Evolutionary conservation across 2,888 invertebrate genomes (phyloP), one percentile per base, ranked within the genome.

Genomic region (Xanthorhoe spadicearia): DNA sequence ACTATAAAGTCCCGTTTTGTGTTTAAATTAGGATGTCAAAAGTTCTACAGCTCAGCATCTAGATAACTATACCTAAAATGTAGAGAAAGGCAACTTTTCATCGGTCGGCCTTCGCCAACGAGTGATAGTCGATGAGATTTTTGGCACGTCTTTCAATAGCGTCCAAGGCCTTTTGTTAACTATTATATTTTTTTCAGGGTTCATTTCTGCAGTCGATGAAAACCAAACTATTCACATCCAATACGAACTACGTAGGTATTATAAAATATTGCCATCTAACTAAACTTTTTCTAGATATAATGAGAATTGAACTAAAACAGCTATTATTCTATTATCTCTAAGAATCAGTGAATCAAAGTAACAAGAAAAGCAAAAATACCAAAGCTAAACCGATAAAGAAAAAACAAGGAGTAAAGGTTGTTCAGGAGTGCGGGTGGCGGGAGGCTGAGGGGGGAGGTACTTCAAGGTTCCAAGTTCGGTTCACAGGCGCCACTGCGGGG

Each of bases 401-500:
- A 72, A 75, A 70, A 84, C 77, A 83, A 85, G 83, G 79, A 83
- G 82, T 83, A 81, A 81, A 84, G 81, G 83, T 82, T 79, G 79
- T 78, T 76, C 71, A 81, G 74, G 77, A 70, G 64, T 55, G 69
- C 68, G 73, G 72, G 64, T 32, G 77, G 55, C 55, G 61, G 64
- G 74, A 64, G 64, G 68, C 56, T 72, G 71, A 70, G 71, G 64
- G 68, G 57, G 73, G 71, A 70, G 71, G 75, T 73, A 69, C 73
- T 74, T 80, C 82, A 81, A 83, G 85, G 84, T 84, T 85, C 83
- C 83, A 79, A 80, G 84, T 83, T 80, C 77, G 73, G 78, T 75
- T 74, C 78, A 75, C 79, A 78, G 83, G 81, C 83, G 86, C 85
- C 89, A 87, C 84, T 89, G 90, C 89, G 90, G 81, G 84, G 81